Base-by-base conservation (phyloP, 1,140 invertebrate genomes). In the Musca domestica region DNA sequence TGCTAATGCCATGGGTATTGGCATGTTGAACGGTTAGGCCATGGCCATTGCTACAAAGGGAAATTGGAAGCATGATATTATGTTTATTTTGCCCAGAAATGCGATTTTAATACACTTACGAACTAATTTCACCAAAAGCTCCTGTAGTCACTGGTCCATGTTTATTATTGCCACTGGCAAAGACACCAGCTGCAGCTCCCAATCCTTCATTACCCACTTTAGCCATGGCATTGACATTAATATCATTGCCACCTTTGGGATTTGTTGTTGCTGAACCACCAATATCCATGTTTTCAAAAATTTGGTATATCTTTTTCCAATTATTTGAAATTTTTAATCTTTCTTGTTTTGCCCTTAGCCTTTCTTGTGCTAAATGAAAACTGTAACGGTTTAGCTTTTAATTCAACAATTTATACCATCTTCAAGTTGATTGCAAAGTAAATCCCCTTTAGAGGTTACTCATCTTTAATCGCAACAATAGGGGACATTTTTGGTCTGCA, bases 71-170 rank as follows among this genome's bases (percentile, higher is more conserved):
- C 34, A 34, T n/a, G 22, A 4, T 9, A 14, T 56, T 10, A 25
- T 20, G 41, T 25, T 12, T 65, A 27, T 49, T 23, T 51, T 65
- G 34, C 14, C 46, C n/a, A 17, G n/a, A n/a, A 12, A 20, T 67
- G 20, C 3, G 6, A 49, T 65, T 49, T 51, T 30, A 30, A 20
- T 0, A 34, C 15, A 73, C 75, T 72, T 73, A 79, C 77, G 66
- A 67, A 54, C 76, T 79, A 0, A 73, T 46, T 20, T 66, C 71
- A 46, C 70, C 77, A 67, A 75, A 76, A 0, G 71, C 66, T 25
- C 77, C 77, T 3, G 70, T 76, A 17, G 74, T 77, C 2, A 75
- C 74, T 1, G 75, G 74, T 15, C 70, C 74, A 2, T 27, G 67
- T 0, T 7, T 12, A 20, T 63, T 66, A 6, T 74, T 70, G n/a